Conservation (phyloP, 2,888 invertebrate species). For the Protula sp. region DNA sequence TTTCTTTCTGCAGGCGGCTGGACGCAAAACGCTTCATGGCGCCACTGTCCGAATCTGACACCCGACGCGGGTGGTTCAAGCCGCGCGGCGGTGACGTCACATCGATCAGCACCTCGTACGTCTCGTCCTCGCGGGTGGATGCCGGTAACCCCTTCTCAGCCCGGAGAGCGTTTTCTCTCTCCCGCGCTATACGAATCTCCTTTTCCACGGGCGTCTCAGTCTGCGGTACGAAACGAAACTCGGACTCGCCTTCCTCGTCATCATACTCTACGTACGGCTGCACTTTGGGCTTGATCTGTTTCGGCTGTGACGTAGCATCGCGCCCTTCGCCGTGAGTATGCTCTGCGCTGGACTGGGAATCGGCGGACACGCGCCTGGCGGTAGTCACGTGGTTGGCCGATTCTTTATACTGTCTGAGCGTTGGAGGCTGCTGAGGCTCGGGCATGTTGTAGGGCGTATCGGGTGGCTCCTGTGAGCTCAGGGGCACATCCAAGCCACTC, state of each 20-base stretch:
- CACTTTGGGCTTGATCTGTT: constrained; percentile 2
- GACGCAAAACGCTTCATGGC: constrained; percentile 55
- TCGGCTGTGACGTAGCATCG: neutral
- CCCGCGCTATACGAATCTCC: constrained; percentile 57
- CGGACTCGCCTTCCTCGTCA: constrained; percentile 3
- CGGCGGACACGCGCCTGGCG: neutral
- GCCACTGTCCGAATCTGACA: neutral
- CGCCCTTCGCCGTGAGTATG: neutral
- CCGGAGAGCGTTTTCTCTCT: constrained; percentile 57
- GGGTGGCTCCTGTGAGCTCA: constrained; percentile 5
- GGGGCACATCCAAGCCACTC: constrained; percentile 9
- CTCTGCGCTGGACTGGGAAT: neutral
- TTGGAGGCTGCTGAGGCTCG: constrained; percentile 7
- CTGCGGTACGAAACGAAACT: constrained; percentile 14
- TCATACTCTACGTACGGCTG: constrained; percentile 5
- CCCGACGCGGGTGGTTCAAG: neutral
- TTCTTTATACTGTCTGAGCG: neutral
- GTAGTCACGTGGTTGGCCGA: neutral
- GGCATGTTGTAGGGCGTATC: constrained; percentile 17
- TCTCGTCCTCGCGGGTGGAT: neutral
- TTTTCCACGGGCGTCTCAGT: constrained; percentile 58
- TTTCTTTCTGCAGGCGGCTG: constrained; percentile 78
- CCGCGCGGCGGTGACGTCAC: neutral
- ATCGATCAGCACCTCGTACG: neutral
- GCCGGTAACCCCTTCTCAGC: constrained; percentile 17